phyloP scores from a whole-genome alignment of 2,113 vertebrate genomes.

The Orycteropus afer region DNA sequence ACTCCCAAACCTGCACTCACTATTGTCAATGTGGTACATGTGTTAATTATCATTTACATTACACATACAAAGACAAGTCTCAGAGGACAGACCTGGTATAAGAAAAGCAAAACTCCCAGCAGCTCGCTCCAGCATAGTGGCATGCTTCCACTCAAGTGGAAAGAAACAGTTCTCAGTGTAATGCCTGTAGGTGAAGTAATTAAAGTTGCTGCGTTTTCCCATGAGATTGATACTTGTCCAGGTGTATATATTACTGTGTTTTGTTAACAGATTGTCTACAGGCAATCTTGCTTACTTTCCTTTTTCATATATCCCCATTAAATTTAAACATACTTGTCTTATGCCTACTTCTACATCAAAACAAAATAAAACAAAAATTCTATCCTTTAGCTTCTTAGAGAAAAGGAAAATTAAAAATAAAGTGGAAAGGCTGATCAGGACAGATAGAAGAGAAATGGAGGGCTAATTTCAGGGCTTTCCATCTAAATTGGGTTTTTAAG shows the following conservation, averaged over 20 bases:
- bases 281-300: neutral
- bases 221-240: constrained; percentile 36
- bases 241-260: constrained; percentile 43
- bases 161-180: constrained; percentile 46
- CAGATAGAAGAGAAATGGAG: neutral
- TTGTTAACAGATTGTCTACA: constrained; percentile 56
- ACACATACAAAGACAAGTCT: neutral
- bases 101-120: constrained; percentile 32
- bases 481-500: constrained; percentile 36
- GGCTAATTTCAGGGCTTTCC: neutral
- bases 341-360: constrained; percentile 10
- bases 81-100: neutral
- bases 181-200: constrained; percentile 57
- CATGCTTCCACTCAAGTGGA: constrained; percentile 24
- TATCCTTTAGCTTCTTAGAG: neutral
- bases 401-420: neutral
- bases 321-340: constrained; percentile 12
- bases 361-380: neutral
- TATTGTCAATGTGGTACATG: neutral
- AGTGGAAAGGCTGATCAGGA: neutral
- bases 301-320: constrained; percentile 33
- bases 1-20: neutral
- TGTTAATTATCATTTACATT: constrained; percentile 1
- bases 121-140: neutral
- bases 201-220: constrained; percentile 49